Conservation (phyloP, 1,140 invertebrate species). For the Cyphomyrmex costatus region DNA sequence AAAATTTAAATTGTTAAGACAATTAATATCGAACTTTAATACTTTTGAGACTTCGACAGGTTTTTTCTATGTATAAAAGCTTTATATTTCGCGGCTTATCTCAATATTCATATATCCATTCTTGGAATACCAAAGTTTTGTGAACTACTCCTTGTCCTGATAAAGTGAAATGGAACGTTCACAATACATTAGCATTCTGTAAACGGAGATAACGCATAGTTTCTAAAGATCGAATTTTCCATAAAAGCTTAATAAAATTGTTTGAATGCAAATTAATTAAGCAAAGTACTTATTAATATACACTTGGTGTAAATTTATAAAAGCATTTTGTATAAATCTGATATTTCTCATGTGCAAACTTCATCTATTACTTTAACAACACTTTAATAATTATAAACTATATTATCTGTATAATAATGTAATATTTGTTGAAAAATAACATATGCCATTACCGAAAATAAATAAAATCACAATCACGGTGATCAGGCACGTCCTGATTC, state of each 20-base stretch:
- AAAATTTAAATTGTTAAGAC: not conserved
- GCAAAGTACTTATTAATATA: not conserved
- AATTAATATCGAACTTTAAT: not conserved
- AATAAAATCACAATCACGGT: conserved; percentile 74
- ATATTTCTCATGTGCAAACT: not conserved
- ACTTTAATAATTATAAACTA: conserved; percentile 17
- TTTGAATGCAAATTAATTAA: not conserved
- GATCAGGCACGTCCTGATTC: conserved; percentile 74
- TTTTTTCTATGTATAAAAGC: too few species aligned
- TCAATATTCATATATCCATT: too few species aligned
- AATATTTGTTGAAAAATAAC: conserved; percentile 4
- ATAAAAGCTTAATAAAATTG: not conserved
- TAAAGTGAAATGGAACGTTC: too few species aligned
- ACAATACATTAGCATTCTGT: too few species aligned
- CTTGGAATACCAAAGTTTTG: too few species aligned
- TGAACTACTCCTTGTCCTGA: too few species aligned
- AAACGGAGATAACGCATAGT: too few species aligned
- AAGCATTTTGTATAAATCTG: not conserved
- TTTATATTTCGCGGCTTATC: too few species aligned
- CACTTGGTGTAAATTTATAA: not conserved
- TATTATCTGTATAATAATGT: not conserved
- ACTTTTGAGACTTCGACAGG: too few species aligned
- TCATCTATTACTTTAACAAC: not conserved
- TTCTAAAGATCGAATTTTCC: not conserved
- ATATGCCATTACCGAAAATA: conserved; percentile 75